These are phyloP conservation scores for Venustaconcha ellipsiformis DNA, from an alignment of 1,140 invertebrate species.

Conservation along the genomic window DNA sequence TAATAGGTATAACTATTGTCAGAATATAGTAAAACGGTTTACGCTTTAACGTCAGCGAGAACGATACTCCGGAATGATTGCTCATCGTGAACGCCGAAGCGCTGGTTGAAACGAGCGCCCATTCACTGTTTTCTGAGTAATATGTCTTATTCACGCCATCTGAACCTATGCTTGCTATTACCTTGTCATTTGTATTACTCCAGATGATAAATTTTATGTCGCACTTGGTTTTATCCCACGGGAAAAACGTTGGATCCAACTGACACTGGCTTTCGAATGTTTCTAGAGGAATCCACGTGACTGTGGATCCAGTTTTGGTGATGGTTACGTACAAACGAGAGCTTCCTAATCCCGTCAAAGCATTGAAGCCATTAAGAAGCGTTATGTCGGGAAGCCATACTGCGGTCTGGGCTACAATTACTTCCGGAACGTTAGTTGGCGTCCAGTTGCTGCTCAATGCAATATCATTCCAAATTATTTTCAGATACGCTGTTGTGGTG, in stretches of 20 bases:
- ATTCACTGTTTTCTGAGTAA: conserved; percentile 73
- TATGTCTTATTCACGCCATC: conserved; percentile 70
- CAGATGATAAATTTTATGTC: conserved; percentile 63
- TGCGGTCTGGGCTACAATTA: conserved; percentile 68
- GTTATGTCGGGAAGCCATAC: conserved; percentile 73
- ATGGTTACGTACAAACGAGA: conserved; percentile 23
- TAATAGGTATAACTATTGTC: conserved; percentile 38
- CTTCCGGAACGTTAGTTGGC: conserved; percentile 65
- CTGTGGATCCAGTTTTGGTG: conserved; percentile 2
- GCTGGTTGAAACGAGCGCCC: conserved; percentile 57
- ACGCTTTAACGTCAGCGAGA: conserved; percentile 16
- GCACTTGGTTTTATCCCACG: conserved; percentile 79
- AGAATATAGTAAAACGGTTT: conserved; percentile 33
- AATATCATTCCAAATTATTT: conserved; percentile 68
- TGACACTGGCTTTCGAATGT: conserved; percentile 78
- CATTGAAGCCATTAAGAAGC: conserved; percentile 65
- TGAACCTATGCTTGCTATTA: conserved; percentile 68
- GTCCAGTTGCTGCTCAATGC: conserved; percentile 67
- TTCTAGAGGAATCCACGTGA: conserved; percentile 42
- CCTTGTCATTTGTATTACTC: conserved; percentile 39
- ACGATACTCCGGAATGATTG: conserved; percentile 7
- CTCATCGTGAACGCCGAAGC: background rate
- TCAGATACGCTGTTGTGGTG: conserved; percentile 19
- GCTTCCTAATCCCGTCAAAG: conserved; percentile 11
- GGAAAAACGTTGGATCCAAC: conserved; percentile 84